Evolutionary conservation across 2,888 invertebrate genomes (phyloP), one percentile per base, ranked within the genome.

Genomic region (Ophioninae sp.): DNA sequence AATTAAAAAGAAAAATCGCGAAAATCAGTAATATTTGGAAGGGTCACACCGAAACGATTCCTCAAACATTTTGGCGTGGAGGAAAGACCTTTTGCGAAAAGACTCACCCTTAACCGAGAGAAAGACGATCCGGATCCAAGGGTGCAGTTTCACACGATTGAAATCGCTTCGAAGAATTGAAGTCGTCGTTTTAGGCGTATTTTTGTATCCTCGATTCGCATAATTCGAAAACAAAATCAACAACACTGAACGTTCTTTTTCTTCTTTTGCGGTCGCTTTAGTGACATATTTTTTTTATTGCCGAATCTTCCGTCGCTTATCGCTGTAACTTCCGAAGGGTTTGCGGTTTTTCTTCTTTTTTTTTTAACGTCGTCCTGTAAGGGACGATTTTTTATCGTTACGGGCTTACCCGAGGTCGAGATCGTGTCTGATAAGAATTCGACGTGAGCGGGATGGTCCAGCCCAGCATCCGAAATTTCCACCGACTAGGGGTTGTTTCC

Each of bases 391-490:
- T 62, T 17, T 37, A 44, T 44, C 39, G 59, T n/a, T 72, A 79
- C 56, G 20, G 44, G 41, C 83, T 78, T 44, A 74, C 64, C 64
- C 79, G 81, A 62, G 62, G 62, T 56, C 72, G 75, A 84, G 79
- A 81, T 79, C 75, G 83, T 77, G 81, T 86, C 86, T 87, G 86
- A 87, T 87, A 86, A 85, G 84, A 85, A 82, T 84, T 83, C 83
- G 61, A 82, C 81, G 84, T 81, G 57, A 57, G 69, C 70, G 39
- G 50, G 64, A 39, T 73, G 81, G 84, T 81, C 80, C 84, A 76
- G 72, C 81, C 84, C 84, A 81, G 79, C 62, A 83, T 75, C 78
- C 68, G 62, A 44, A 70, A 39, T 79, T 74, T 62, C 21, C 85
- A 73, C 62, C 79, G 68, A 73, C 59, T 23, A 50, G 75, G 74